These are phyloP conservation scores for Sesamia nonagrioides DNA, from an alignment of 1,140 invertebrate genomes.

Conservation along the genomic window DNA sequence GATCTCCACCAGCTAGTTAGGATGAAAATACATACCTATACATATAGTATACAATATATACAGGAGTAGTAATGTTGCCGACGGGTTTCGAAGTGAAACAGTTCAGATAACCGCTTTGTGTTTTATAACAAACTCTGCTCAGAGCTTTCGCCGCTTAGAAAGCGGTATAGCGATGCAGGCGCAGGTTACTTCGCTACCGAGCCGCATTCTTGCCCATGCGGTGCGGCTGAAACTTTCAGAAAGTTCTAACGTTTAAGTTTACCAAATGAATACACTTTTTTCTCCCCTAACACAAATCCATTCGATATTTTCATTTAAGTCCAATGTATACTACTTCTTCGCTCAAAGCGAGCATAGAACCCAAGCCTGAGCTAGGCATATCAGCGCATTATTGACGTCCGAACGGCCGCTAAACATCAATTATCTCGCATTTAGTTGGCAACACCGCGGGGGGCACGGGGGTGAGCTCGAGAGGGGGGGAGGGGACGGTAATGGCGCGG, in stretches of 20 bases:
- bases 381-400: constrained; percentile 41
- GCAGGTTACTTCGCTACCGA: neutral
- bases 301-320: too few species aligned
- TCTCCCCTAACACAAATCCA: neutral
- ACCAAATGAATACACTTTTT: neutral
- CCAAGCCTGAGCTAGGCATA: neutral
- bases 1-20: too few species aligned
- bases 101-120: neutral
- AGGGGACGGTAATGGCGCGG: constrained; percentile 81
- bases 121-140: neutral
- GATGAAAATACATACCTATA: too few species aligned
- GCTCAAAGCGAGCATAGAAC: neutral
- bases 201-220: neutral
- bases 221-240: neutral
- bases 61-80: too few species aligned
- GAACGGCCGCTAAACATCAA: constrained; percentile 45
- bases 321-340: too few species aligned
- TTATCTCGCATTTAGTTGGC: constrained; percentile 49
- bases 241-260: neutral
- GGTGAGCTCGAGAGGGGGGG: constrained; percentile 45
- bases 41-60: too few species aligned
- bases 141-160: neutral
- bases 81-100: neutral
- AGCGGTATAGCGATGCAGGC: neutral
- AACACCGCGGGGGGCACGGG: constrained; percentile 52